These are phyloP conservation scores for Dysmachus trigonus DNA, from an alignment of 2,888 invertebrate genomes.

Conservation along the genomic window DNA sequence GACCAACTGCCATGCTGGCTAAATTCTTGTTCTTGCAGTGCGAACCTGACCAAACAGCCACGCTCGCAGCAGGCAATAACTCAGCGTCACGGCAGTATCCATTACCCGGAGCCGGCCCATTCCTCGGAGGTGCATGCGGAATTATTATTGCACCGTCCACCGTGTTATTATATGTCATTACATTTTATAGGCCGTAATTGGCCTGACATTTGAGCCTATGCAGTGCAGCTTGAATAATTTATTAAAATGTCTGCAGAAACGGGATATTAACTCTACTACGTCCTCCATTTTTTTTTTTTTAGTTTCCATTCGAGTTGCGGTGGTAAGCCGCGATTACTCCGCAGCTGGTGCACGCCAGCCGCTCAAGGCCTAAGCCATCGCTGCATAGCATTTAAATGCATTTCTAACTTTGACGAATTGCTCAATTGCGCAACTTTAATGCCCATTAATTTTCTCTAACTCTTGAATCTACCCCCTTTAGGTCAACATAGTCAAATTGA, in stretches of 20 bases:
- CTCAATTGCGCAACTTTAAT: neutral
- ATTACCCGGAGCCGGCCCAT: neutral
- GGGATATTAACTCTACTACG: constrained; percentile 13
- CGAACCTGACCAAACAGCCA: neutral
- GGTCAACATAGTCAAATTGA: neutral
- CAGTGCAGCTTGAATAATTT: neutral
- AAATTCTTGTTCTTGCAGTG: neutral
- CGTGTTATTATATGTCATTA: constrained; percentile 21
- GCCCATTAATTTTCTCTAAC: neutral
- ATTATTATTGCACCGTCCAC: neutral
- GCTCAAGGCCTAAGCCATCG: neutral
- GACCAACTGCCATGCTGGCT: neutral
- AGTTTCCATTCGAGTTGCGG: neutral
- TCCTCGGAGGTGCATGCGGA: neutral
- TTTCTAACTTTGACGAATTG: neutral
- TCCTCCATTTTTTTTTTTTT: neutral
- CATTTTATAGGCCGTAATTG: constrained; percentile 29
- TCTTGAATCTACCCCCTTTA: neutral
- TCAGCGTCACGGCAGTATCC: constrained; percentile 11
- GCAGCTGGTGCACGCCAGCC: neutral
- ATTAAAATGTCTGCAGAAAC: constrained; percentile 2
- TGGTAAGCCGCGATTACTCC: neutral
- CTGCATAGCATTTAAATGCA: neutral
- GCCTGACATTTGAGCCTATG: constrained; percentile 1
- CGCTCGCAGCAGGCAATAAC: neutral